Evolutionary conservation across 2,113 vertebrate genomes (phyloP), one percentile per base, ranked within the genome.

Genomic region (Tricholaema leucomelas): DNA sequence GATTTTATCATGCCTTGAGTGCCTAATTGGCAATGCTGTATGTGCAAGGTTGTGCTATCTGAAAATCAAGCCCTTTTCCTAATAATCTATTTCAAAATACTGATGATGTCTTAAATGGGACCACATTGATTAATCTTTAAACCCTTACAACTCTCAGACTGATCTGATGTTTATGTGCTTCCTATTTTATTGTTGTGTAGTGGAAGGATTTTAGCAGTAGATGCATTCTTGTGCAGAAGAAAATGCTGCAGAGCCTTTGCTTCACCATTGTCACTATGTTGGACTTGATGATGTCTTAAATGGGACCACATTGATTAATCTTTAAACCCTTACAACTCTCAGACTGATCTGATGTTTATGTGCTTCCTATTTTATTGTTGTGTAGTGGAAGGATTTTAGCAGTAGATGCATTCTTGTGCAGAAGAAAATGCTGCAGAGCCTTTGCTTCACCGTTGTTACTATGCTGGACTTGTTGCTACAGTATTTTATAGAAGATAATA

Each of bases 401-500:
- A 60, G 33, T 25, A 80, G 30, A 60, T 87, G 36, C 25, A 9
- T 35, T 77, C 8, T 48, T 59, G 54, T 35, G 79, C 10, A 63
- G 31, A 85, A 84, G 33, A 36, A 87, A 71, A 25, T n/a, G 28
- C 31, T 42, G 14, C 36, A 71, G 66, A 72, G 33, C 25, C 58
- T 81, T 35, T 94, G 46, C 31, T 50, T 61, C 78, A 18, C 38
- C 19, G 1, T 77, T 92, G 52, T 74, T 85, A 72, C 36, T 91
- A 56, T 6, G n/a, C n/a, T n/a, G n/a, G 94, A 54, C 69, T 95
- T 90, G 65, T 76, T 94, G n/a, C 55, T 92, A 42, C 25, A 63
- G 24, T 79, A 50, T 65, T 92, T 96, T 90, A 66, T 85, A 72
- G 92, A 64, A 66, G 81, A 55, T 81, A 91, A 75, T 52, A 50